These are phyloP conservation scores for Clivina fossor DNA, from an alignment of 2,888 invertebrate genomes.

Conservation along the genomic window DNA sequence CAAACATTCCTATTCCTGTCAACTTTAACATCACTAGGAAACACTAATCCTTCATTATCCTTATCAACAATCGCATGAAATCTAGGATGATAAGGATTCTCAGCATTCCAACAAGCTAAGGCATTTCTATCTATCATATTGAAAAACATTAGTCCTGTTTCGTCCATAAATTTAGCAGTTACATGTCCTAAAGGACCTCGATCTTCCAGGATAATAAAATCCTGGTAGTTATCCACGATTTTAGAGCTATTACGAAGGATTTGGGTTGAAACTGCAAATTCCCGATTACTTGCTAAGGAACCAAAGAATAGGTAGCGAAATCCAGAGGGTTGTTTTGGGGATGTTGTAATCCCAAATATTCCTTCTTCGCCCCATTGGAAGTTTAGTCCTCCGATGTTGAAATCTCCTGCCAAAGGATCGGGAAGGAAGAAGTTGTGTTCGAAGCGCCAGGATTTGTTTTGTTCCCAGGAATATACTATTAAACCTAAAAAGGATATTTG, in stretches of 20 bases:
- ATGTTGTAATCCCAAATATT: conserved; percentile 75
- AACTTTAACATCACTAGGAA: conserved; percentile 79
- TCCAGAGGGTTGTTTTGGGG: conserved; percentile 67
- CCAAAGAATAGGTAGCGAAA: conserved; percentile 75
- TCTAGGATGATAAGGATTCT: conserved; percentile 64
- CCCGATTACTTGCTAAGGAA: conserved; percentile 75
- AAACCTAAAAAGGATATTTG: conserved; percentile 66
- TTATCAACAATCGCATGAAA: conserved; percentile 71
- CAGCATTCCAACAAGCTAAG: conserved; percentile 79
- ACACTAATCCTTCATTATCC: conserved; percentile 74
- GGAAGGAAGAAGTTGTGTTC: conserved; percentile 79
- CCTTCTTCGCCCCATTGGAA: conserved; percentile 86
- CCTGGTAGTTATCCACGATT: conserved; percentile 68
- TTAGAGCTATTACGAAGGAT: conserved; percentile 69
- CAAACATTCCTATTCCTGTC: conserved; percentile 70
- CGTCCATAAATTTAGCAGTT: conserved; percentile 74
- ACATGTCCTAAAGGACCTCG: conserved; percentile 70
- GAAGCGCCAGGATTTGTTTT: conserved; percentile 78
- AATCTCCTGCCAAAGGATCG: conserved; percentile 77
- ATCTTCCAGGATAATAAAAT: conserved; percentile 67
- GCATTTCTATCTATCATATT: conserved; percentile 80
- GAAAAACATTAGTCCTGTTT: conserved; percentile 73
- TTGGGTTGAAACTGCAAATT: conserved; percentile 77
- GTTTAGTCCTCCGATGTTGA: conserved; percentile 76
- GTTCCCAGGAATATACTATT: conserved; percentile 75